Evolutionary conservation across 1,140 invertebrate genomes (phyloP), one percentile per base, ranked within the genome.

Genomic region (Popillia japonica): DNA sequence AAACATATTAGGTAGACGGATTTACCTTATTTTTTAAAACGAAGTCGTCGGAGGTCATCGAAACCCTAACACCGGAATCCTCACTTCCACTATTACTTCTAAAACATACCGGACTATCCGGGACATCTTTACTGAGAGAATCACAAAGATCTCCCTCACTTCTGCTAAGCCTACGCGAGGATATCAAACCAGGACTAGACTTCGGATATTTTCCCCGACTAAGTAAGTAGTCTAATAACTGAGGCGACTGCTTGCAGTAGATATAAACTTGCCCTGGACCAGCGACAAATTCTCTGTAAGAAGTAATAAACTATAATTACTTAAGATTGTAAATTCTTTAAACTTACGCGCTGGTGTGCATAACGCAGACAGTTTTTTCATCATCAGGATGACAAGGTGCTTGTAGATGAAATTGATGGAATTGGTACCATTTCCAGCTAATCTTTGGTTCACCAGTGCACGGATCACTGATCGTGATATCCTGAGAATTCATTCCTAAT

Each of bases 331-430:
- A 40, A 73, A 40, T 40, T 73, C 72, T 3, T n/a, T n/a, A 79
- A 42, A 79, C 75, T 82, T 83, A 87, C 87, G 84, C 82, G 82
- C 84, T 90, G 0, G 90, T 90, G 48, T 89, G 88, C 42, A 90
- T 87, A 0, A 90, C 87, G 79, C 88, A 88, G 34, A 90, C 87
- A 34, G 85, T 85, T 72, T 90, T 89, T 3, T 90, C 88, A 80
- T 90, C 90, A 41, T 89, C 88, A 0, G 86, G 83, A n/a, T 85
- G 86, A 14, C 86, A 86, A 2, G 84, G 79, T n/a, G 87, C 87
- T 20, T 88, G 85, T 48, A 90, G 81, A 72, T 89, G 88, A 79
- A 89, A 89, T 61, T 89, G 86, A 61, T 86, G 86, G 44, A 90
- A 86, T 23, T 90, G 88, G 22, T 87, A 86, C 90, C 90, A 90